Evolutionary conservation across 2,113 vertebrate species (phyloP), one percentile per base, ranked within the genome.

Genomic region (Abramis brama): DNA sequence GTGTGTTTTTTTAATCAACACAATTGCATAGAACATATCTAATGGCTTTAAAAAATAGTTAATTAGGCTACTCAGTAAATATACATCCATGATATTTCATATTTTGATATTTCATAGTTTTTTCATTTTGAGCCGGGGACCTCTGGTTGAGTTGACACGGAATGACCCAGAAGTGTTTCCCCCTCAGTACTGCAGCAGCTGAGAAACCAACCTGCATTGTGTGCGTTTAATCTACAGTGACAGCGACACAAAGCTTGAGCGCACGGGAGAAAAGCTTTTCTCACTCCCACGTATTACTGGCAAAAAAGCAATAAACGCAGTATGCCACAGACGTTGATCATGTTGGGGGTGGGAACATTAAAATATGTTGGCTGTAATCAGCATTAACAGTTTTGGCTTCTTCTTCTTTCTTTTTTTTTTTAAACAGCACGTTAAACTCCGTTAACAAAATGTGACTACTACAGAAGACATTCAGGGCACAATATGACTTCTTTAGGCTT

Each of bases 271-370:
- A 79, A 59, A 39, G 52, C 62, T 30, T 81, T 66, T 66, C 60
- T 82, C 25, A 47, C 79, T 68, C 79, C 79, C 79, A 82, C 79
- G 13, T 50, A 12, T 64, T 47, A 27, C 79, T 47, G 59, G 55
- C 43, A 50, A 50, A 47, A 13, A 62, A 64, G 39, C n/a, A 47
- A 30, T 23, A 27, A 27, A 80, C 59, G 30, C 60, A 45, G 60
- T 30, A 50, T 47, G 79, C 59, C n/a, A 30, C 43, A 68, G 79
- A 50, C 15, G 43, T 50, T 30, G 23, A 80, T 80, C 39, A 64
- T 8, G 5, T 33, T 23, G 79, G 62, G 45, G 79, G 62, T 0
- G 19, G 47, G 25, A 30, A 82, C 45, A 52, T 52, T 70, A 81
- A 8, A 79, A 64, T 66, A 68, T 68, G 79, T 64, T 64, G n/a